A percentile compares a stretch with the other conserved stretches of the same genome.
Evolutionary conservation across 2,113 vertebrate species (phyloP).

Genomic region (Phaethornis superciliosus): DNA sequence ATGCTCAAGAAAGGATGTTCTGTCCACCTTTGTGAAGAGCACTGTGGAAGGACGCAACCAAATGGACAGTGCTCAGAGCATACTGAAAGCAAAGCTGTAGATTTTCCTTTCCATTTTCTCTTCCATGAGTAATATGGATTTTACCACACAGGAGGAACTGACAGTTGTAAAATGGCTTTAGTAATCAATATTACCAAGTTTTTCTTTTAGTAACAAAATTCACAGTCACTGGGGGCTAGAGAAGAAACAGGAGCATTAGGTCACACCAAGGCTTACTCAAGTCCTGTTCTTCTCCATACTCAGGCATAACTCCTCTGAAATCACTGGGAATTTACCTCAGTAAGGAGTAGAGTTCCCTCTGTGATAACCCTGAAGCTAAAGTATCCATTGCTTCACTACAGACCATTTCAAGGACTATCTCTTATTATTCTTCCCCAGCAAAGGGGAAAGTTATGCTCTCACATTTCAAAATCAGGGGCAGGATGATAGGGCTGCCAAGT

Average conservation of each 20-base stretch:
- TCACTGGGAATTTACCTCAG: not conserved
- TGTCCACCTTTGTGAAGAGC: not conserved
- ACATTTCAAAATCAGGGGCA: constrained; percentile 35
- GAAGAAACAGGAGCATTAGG: not conserved
- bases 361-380: constrained; percentile 23
- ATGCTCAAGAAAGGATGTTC: not conserved
- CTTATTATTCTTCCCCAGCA: not conserved
- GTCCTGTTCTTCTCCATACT: not conserved
- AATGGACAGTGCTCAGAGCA: not conserved
- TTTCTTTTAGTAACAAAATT: not conserved
- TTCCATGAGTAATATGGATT: not conserved
- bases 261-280: not conserved
- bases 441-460: not conserved
- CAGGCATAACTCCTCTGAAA: not conserved
- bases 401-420: constrained; percentile 6
- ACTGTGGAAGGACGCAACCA: accelerated
- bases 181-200: not conserved
- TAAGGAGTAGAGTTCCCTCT: not conserved
- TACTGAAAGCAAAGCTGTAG: not conserved
- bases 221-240: not conserved
- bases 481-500: constrained; percentile 12
- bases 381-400: not conserved
- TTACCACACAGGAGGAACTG: not conserved
- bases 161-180: not conserved
- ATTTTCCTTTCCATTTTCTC: not conserved